A percentile compares a stretch with the other conserved stretches of the same genome.
These are phyloP conservation scores for Chloropsis cyanopogon DNA, from an alignment of 2,113 vertebrate species.

Conservation along the genomic window DNA sequence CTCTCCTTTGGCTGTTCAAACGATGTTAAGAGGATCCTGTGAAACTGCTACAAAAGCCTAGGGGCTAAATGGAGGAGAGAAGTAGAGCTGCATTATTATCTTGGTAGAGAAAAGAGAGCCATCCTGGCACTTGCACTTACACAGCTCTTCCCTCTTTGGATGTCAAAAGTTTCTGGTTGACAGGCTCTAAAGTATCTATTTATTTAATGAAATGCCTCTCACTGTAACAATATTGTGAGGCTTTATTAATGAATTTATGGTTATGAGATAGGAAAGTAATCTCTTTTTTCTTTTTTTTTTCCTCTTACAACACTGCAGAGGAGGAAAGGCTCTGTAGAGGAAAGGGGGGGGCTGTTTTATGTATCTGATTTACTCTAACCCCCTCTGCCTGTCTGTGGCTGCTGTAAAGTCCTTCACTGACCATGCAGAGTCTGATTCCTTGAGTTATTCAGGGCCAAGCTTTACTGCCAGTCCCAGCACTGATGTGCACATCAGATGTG, in stretches of 20 bases:
- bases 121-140: neutral
- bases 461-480: neutral
- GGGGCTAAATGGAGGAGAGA: conserved; percentile 16
- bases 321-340: neutral
- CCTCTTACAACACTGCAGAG: neutral
- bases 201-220: conserved; percentile 2
- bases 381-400: neutral
- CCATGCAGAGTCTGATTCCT: neutral
- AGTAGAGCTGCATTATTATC: neutral
- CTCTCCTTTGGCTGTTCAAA: conserved; percentile 45
- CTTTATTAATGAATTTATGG: conserved; percentile 24
- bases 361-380: neutral
- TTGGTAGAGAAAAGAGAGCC: neutral
- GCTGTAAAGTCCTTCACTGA: neutral
- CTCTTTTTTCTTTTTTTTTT: neutral
- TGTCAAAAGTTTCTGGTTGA: conserved; percentile 7
- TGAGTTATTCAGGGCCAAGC: neutral
- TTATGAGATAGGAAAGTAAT: neutral
- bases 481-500: neutral
- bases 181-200: conserved; percentile 7
- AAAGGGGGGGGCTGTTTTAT: neutral
- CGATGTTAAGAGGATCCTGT: conserved; percentile 45
- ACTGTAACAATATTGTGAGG: neutral
- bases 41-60: conserved; percentile 35
- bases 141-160: neutral